Evolutionary conservation across 2,888 invertebrate genomes (phyloP).

Genomic region (Cephus rjabovi): DNA sequence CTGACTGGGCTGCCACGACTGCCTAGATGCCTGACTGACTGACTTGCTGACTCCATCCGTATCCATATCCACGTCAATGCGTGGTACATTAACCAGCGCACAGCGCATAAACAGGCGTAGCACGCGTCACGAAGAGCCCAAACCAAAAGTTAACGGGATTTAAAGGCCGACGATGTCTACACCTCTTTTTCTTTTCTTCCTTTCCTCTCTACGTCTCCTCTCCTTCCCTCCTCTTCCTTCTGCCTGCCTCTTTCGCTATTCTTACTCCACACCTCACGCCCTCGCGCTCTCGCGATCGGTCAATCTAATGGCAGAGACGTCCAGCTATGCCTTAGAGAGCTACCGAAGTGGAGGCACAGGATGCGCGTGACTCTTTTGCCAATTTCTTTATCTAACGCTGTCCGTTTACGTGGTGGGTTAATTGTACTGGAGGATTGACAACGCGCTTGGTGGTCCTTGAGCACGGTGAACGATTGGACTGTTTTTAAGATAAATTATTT

Average conservation of each 20-base stretch:
- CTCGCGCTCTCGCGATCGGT: slow-evolving; percentile 34
- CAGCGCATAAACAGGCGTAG: slow-evolving; percentile 44
- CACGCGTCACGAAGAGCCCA: slow-evolving; percentile 36
- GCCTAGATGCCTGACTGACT: slow-evolving; percentile 5
- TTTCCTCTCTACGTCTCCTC: slow-evolving; percentile 14
- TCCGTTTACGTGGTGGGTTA: neutral
- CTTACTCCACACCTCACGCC: slow-evolving; percentile 22
- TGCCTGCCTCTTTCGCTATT: slow-evolving; percentile 17
- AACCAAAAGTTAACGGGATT: slow-evolving; percentile 54
- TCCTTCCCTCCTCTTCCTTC: slow-evolving; percentile 11
- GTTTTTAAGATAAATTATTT: neutral
- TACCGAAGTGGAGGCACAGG: slow-evolving; percentile 42
- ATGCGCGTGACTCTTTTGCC: slow-evolving; percentile 61
- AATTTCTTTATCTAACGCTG: slow-evolving; percentile 35
- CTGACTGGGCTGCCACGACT: neutral
- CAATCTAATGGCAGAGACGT: slow-evolving; percentile 38
- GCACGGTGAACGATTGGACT: neutral
- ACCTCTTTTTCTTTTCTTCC: slow-evolving; percentile 21
- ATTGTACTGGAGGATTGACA: neutral
- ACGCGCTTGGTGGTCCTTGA: neutral
- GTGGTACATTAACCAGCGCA: neutral
- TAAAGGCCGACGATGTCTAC: slow-evolving; percentile 50
- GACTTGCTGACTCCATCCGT: neutral
- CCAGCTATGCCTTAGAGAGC: slow-evolving; percentile 37
- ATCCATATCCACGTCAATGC: neutral